Percentiles rank a stretch among this genome's conserved stretches.
Evolutionary conservation across 2,888 invertebrate genomes (phyloP).

Genomic region (Spatulosminthurus flaviceps): DNA sequence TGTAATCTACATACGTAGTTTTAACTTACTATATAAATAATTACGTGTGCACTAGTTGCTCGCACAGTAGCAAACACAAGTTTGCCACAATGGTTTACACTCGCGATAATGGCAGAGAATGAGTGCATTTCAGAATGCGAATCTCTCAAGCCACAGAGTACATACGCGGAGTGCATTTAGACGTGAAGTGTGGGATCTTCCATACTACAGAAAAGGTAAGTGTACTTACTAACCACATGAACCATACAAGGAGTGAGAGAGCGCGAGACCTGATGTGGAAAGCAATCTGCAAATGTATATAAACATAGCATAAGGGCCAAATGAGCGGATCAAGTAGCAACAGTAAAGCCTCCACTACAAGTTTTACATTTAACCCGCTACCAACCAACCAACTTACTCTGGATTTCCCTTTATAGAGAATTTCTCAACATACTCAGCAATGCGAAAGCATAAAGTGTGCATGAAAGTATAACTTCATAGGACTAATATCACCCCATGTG

Average conservation of each 20-base stretch:
- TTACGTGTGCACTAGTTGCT: no score
- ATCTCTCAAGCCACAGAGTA: not conserved
- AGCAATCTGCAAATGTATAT: not conserved
- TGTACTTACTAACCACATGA: not conserved
- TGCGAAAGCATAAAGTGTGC: no score
- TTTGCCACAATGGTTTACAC: no score
- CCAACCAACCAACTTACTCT: no score
- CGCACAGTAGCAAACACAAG: no score
- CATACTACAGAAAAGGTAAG: not conserved
- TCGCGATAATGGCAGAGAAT: no score
- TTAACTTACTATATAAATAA: no score
- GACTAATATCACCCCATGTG: not conserved
- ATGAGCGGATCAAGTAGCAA: conserved; percentile 32
- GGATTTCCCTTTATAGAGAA: no score
- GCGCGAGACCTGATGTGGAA: not conserved
- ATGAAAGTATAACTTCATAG: no score
- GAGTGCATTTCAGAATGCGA: not conserved
- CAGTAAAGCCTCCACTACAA: not conserved
- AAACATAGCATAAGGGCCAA: not conserved
- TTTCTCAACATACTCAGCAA: no score
- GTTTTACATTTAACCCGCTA: no score
- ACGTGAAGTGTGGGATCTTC: conserved; percentile 1
- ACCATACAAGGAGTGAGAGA: not conserved
- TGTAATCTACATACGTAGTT: no score
- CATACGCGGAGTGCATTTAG: not conserved